A percentile compares a stretch with the other conserved stretches of the same genome.
phyloP scores from a whole-genome alignment of 2,888 invertebrate genomes.

The Athalia cordata region DNA sequence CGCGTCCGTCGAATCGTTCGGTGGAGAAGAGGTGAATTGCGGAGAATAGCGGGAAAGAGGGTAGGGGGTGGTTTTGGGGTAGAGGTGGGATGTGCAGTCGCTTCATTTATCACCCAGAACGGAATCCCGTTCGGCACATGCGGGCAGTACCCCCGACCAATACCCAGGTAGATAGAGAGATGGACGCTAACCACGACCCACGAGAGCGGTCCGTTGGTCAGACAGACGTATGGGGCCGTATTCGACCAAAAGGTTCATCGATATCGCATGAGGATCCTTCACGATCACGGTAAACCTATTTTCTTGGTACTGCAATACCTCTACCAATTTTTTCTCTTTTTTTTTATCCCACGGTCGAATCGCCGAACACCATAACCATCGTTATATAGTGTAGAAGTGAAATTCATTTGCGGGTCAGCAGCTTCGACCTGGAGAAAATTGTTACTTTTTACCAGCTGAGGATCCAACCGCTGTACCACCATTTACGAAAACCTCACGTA shows the following conservation, averaged over 20 bases:
- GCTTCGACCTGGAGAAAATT: too few species aligned
- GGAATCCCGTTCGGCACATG: slow-evolving; percentile 37
- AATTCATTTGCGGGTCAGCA: too few species aligned
- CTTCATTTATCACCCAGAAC: slow-evolving; percentile 34
- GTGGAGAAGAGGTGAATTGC: too few species aligned
- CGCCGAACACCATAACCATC: not conserved
- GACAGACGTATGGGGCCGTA: slow-evolving; percentile 21
- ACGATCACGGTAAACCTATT: not conserved
- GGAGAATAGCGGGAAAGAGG: too few species aligned
- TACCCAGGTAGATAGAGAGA: slow-evolving; percentile 36
- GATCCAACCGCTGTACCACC: too few species aligned
- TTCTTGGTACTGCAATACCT: not conserved
- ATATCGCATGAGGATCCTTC: not conserved
- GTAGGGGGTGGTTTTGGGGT: too few species aligned
- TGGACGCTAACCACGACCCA: slow-evolving; percentile 26
- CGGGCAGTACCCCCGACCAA: slow-evolving; percentile 8
- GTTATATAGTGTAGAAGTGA: too few species aligned
- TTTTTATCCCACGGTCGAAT: not conserved
- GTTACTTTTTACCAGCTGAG: too few species aligned
- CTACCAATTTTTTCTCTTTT: not conserved
- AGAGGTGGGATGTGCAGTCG: not conserved
- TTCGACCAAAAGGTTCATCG: slow-evolving; percentile 22
- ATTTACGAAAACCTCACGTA: too few species aligned
- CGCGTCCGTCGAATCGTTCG: too few species aligned
- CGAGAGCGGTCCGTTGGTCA: slow-evolving; percentile 1